phyloP scores from a whole-genome alignment of 1,140 invertebrate species.

The Pectinophora gossypiella region DNA sequence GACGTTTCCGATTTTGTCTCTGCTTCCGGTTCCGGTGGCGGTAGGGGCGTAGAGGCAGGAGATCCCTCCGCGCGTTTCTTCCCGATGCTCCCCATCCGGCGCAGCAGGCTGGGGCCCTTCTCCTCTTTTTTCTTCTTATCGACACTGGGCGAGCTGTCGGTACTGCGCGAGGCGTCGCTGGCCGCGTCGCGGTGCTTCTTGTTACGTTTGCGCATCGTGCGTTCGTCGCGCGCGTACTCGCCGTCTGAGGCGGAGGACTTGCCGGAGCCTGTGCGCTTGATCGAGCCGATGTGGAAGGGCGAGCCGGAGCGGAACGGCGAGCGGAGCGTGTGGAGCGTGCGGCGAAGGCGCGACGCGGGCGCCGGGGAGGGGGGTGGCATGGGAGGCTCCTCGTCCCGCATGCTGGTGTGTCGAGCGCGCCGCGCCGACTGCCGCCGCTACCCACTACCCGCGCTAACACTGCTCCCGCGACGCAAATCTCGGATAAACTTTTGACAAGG shows the following conservation, averaged over 20 bases:
- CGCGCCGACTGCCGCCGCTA: slow-evolving; percentile 44
- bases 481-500: slow-evolving; percentile 48
- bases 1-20: neutral
- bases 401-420: slow-evolving; percentile 43
- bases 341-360: slow-evolving; percentile 48
- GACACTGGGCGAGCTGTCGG: slow-evolving; percentile 45
- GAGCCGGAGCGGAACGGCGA: slow-evolving; percentile 64
- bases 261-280: slow-evolving; percentile 54
- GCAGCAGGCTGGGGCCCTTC: slow-evolving; percentile 31
- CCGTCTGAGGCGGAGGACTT: slow-evolving; percentile 61
- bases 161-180: slow-evolving; percentile 45
- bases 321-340: slow-evolving; percentile 58
- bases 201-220: slow-evolving; percentile 67
- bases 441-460: slow-evolving; percentile 31
- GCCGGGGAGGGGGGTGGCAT: slow-evolving; percentile 25
- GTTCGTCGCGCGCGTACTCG: slow-evolving; percentile 57
- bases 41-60: slow-evolving; percentile 11
- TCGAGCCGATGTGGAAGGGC: slow-evolving; percentile 64
- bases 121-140: slow-evolving; percentile 48
- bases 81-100: slow-evolving; percentile 49
- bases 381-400: slow-evolving; percentile 43
- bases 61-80: slow-evolving; percentile 35
- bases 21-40: slow-evolving; percentile 3
- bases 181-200: slow-evolving; percentile 54
- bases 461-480: slow-evolving; percentile 47